Percentiles rank a stretch among this genome's conserved stretches.
Conservation (phyloP, 2,888 invertebrate genomes). For the Mayetiola destructor region DNA sequence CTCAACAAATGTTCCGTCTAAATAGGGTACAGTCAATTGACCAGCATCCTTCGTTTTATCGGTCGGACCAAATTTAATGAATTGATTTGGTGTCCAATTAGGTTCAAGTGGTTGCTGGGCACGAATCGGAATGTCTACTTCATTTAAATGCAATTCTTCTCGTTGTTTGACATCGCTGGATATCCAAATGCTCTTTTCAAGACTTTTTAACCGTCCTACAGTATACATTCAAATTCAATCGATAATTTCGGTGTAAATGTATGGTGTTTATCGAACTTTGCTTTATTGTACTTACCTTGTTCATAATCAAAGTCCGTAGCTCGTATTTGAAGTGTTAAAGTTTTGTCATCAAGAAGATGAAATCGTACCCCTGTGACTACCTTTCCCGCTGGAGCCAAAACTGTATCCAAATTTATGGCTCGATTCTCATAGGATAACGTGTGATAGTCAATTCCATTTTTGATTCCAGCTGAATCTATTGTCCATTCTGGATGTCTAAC, state of each 20-base stretch:
- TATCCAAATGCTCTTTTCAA: conserved; percentile 6
- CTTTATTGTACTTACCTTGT: conserved; percentile 39
- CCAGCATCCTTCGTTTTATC: conserved; percentile 39
- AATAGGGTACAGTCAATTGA: conserved; percentile 42
- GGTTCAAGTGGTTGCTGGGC: conserved; percentile 23
- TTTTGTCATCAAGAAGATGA: conserved; percentile 52
- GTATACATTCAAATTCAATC: background rate
- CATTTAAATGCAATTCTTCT: conserved; percentile 25
- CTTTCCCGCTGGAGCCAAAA: conserved; percentile 45
- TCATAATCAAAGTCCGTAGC: conserved; percentile 59
- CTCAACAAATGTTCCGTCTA: conserved; percentile 39
- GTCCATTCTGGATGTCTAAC: background rate
- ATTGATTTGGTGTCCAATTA: conserved; percentile 34
- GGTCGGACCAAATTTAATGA: conserved; percentile 37
- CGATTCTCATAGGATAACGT: conserved; percentile 53
- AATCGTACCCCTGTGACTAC: conserved; percentile 50
- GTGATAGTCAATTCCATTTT: conserved; percentile 51
- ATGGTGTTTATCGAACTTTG: background rate
- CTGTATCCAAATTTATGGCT: conserved; percentile 57
- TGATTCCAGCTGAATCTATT: conserved; percentile 13
- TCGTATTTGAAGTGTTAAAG: conserved; percentile 56
- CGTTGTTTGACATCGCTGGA: conserved; percentile 20
- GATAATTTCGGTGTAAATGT: background rate
- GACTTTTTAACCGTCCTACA: conserved; percentile 31
- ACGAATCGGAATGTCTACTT: conserved; percentile 32